Evolutionary conservation across 2,797 vertebrate species (phyloP).

Genomic region (Anguilla marmorata): DNA sequence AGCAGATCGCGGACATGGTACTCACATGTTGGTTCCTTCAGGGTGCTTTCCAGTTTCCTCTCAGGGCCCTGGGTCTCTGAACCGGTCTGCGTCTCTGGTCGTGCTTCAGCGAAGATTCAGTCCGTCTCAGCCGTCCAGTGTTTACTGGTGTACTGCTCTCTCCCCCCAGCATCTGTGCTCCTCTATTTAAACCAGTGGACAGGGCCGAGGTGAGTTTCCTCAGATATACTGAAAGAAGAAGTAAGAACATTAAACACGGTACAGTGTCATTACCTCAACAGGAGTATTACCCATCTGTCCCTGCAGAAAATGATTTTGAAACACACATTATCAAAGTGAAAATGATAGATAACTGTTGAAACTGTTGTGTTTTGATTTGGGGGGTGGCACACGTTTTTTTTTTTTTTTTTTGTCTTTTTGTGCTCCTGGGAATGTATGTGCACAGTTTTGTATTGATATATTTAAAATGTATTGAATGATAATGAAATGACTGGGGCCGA

Average conservation of each 20-base stretch:
- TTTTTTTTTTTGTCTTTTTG: not conserved
- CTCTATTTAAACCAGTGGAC: not conserved
- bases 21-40: not conserved
- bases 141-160: not conserved
- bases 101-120: not conserved
- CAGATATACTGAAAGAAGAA: not conserved
- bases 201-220: not conserved
- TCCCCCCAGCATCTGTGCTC: not conserved
- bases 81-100: not conserved
- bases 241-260: not conserved
- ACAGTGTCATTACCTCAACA: not conserved
- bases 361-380: not conserved
- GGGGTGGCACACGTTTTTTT: not conserved
- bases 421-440: not conserved
- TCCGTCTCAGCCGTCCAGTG: not conserved
- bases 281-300: not conserved
- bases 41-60: not conserved
- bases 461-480: not conserved
- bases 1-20: not conserved
- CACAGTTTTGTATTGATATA: not conserved
- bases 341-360: not conserved
- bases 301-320: not conserved
- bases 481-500: not conserved
- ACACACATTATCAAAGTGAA: not conserved
- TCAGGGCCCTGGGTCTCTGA: not conserved